Evolutionary conservation across 1,140 invertebrate genomes (phyloP), one percentile per base, ranked within the genome.

Genomic region (Diplogasteroides magnus): DNA sequence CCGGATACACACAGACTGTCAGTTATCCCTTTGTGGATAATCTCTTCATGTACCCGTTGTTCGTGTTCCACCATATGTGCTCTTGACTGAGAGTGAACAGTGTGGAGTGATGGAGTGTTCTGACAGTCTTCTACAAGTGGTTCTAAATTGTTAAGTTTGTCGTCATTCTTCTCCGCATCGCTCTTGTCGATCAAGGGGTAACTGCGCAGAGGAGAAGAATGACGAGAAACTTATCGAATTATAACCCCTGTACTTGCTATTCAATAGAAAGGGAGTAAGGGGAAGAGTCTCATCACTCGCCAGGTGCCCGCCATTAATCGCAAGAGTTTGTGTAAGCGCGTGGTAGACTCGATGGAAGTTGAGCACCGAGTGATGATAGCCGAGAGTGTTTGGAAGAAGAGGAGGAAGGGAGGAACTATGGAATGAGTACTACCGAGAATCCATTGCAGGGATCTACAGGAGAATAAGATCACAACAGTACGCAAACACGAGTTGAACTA

Each of bases 271-370:
- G n/a, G n/a, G n/a, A n/a, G n/a, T n/a, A n/a, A n/a, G n/a, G n/a
- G n/a, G n/a, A n/a, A n/a, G n/a, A n/a, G n/a, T n/a, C n/a, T n/a
- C n/a, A n/a, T n/a, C 37, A 6, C 37, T 19, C 19, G 37, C 6
- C 37, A 48, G 37, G 37, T 48, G 37, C 37, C 6, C 6, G 6
- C 37, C 37, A 48, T 48, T 48, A 48, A 48, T 48, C 37, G 37
- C 37, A 48, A 48, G 37, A 48, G 37, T 48, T 48, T 48, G 37
- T 48, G 37, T 48, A 48, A 48, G 37, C 37, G 37, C 37, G 37
- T 48, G 37, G 37, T 48, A 19, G 6, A 19, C 6, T 48, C 37
- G 19, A 6, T 48, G 37, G 37, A 19, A 11, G 37, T 6, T 11
- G 6, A 19, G 37, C 6, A 48, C 19, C 6, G 37, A 48, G 37